Base-by-base conservation (phyloP, 1,140 invertebrate species). In the Drosophila gunungcola region DNA sequence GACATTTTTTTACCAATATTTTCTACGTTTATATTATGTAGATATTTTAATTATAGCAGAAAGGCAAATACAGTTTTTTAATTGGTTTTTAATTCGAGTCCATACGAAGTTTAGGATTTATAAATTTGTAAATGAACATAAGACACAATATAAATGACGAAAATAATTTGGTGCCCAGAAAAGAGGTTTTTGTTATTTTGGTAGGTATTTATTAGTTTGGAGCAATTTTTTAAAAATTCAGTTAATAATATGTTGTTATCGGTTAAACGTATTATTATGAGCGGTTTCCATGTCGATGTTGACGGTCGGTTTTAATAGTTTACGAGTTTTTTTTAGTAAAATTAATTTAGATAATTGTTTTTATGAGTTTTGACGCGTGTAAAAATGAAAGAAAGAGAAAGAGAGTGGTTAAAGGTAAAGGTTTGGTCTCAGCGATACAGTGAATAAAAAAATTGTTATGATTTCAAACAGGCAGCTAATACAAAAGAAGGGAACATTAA, bases 321-420 rank as follows among this genome's bases (percentile, higher is more conserved):
- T 79, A 45, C 57, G 55, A 55, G 64, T 21, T 32, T 62, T 72
- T 67, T 56, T 63, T 53, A 64, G 34, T 38, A 41, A 78, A 85
- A 85, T 85, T 78, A 80, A 68, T 90, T 80, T 74, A 76, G 74
- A 80, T 68, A 58, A 80, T 73, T 82, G 78, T 78, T 90, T 77
- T 73, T 57, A 83, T 78, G 76, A 80, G 72, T 86, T 91, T 78
- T 78, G 64, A 72, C 62, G 80, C 82, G 78, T 86, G 74, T 48
- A 65, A 76, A 67, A 72, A 83, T 70, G 58, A 68, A 65, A 67
- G 64, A 75, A 60, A 68, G 38, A 73, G 57, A 73, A 55, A 58
- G 29, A 63, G 13, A 53, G 29, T 27, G 34, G 45, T 77, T 77
- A 77, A 56, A 48, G 13, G 41, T 41, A 52, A 36, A 41, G 56